These are phyloP conservation scores for Hippocampus comes DNA, from an alignment of 2,113 vertebrate genomes.

Conservation along the genomic window DNA sequence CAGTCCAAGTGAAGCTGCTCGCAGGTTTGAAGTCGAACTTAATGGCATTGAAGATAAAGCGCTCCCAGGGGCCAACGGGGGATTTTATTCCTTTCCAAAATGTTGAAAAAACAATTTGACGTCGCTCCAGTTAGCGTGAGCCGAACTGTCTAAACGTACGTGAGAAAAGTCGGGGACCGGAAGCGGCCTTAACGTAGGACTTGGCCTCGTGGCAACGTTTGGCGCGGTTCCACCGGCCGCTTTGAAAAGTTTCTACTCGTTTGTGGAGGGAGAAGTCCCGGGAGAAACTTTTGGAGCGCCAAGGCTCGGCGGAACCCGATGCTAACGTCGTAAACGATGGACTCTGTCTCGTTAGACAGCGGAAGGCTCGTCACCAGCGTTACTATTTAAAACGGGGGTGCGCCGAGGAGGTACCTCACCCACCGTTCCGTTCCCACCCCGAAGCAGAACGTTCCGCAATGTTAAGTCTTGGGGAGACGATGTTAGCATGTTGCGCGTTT, in stretches of 20 bases:
- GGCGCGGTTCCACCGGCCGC: neutral
- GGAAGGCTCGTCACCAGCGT: constrained; percentile 20
- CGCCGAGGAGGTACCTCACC: constrained; percentile 67
- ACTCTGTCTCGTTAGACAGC: neutral
- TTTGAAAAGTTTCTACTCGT: neutral
- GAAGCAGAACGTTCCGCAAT: neutral
- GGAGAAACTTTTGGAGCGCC: neutral
- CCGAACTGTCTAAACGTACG: constrained; percentile 36
- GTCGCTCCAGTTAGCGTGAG: neutral
- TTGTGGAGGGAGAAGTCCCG: too few relatives aligned
- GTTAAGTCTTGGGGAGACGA: constrained; percentile 33
- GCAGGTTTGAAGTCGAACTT: neutral
- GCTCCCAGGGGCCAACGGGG: neutral
- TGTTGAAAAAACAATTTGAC: neutral
- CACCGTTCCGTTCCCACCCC: neutral
- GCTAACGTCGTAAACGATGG: neutral
- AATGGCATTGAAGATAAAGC: neutral
- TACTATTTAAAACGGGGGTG: constrained; percentile 27
- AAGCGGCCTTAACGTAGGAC: constrained; percentile 19
- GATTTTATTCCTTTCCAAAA: constrained; percentile 12
- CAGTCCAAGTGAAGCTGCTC: neutral
- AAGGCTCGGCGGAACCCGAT: neutral
- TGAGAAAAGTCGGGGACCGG: constrained; percentile 36
- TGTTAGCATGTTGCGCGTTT: constrained; percentile 74
- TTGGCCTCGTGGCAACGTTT: neutral